Percentiles rank a stretch among this genome's conserved stretches.
Conservation (phyloP, 1,140 invertebrate species). For the Drosophila elegans region DNA sequence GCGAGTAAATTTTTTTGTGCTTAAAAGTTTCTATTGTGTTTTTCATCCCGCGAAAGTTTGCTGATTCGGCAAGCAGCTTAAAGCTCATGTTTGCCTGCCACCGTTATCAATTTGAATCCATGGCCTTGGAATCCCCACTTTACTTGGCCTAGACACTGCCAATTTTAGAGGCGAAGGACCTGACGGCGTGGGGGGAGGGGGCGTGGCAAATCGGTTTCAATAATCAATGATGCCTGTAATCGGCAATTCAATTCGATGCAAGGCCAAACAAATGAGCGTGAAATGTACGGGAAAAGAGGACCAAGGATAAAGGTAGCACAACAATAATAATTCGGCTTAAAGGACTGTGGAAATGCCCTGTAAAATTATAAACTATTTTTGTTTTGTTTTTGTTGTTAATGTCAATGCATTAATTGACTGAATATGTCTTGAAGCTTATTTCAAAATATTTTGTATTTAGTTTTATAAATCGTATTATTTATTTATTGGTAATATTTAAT, state of each 20-base stretch:
- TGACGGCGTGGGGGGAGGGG: not conserved
- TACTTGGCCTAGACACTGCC: constrained; percentile 28
- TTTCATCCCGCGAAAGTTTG: constrained; percentile 6
- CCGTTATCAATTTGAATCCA: not conserved
- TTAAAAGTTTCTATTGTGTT: constrained; percentile 12
- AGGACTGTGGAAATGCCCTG: not conserved
- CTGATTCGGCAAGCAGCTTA: not conserved
- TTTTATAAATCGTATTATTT: no score
- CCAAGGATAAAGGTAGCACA: constrained; percentile 10
- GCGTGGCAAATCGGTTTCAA: constrained; percentile 13
- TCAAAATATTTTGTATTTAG: no score
- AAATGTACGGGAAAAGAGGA: constrained; percentile 2
- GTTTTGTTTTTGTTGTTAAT: no score
- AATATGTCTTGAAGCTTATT: no score
- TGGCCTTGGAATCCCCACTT: constrained; percentile 3
- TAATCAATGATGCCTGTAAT: constrained; percentile 29
- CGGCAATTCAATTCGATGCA: constrained; percentile 9
- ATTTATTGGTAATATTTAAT: not conserved
- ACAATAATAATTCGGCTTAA: not conserved
- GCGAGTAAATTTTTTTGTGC: constrained; percentile 36
- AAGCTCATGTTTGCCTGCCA: not conserved
- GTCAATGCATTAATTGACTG: no score
- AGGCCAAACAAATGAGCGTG: constrained; percentile 33
- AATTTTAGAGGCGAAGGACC: constrained; percentile 15
- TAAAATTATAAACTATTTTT: not conserved